Evolutionary conservation across 2,113 vertebrate genomes (phyloP).

Genomic region (Talpa occidentalis): DNA sequence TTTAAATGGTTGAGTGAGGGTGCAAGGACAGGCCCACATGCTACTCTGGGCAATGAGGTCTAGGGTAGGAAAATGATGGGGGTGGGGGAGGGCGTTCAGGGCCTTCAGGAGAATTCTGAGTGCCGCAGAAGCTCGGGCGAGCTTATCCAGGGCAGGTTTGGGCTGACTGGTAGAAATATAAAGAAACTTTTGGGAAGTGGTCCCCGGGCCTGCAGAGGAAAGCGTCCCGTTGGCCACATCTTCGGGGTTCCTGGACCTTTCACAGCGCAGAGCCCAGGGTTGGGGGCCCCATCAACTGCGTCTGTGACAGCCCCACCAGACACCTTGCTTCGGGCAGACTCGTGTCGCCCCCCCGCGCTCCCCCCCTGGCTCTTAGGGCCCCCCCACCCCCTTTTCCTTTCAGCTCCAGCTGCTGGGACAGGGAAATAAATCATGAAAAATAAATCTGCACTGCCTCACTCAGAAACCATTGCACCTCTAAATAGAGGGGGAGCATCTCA

Average conservation of each 20-base stretch:
- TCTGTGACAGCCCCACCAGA: too few species aligned
- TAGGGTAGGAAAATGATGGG: not conserved
- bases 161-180: constrained; percentile 28
- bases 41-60: not conserved
- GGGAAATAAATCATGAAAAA: not conserved
- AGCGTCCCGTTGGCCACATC: not conserved
- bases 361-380: too few species aligned
- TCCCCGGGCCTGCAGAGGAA: not conserved
- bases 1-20: too few species aligned
- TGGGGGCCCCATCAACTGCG: too few species aligned
- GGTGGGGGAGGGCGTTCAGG: not conserved
- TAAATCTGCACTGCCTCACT: not conserved
- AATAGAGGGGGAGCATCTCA: not conserved
- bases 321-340: too few species aligned
- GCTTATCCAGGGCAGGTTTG: too few species aligned
- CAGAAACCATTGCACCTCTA: not conserved
- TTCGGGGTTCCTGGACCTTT: not conserved
- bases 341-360: too few species aligned
- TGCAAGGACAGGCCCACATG: too few species aligned
- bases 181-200: too few species aligned
- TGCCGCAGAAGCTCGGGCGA: too few species aligned
- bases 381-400: not conserved
- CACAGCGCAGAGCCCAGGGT: not conserved
- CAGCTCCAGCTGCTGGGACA: not conserved
- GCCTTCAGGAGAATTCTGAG: not conserved